Base-by-base conservation (phyloP, 1,140 invertebrate species). In the Leptopilina boulardi region DNA sequence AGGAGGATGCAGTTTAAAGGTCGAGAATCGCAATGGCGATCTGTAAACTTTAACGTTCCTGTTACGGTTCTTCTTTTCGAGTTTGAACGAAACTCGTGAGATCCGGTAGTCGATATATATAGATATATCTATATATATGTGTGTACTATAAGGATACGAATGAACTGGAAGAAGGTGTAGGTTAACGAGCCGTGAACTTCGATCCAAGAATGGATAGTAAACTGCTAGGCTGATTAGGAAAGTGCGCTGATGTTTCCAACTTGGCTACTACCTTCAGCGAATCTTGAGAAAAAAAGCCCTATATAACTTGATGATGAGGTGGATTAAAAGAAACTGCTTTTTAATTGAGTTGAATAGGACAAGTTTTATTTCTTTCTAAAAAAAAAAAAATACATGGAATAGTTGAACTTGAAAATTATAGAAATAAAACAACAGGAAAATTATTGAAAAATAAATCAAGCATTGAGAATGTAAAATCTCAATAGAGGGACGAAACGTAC, bases 131-230 rank as follows among this genome's bases (percentile, higher is more conserved):
- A 66, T 2, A 4, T 38, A 38, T 38, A 38, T 38, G 5, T 38
- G n/a, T n/a, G n/a, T n/a, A n/a, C n/a, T n/a, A 38, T 9, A 38
- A 66, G 21, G 59, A 66, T 23, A 66, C 59, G 59, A 30, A 30
- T 66, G 59, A 66, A 66, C 59, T 30, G 59, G 23, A 23, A 66
- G 59, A 30, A 66, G 59, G 59, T 66, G 26, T 66, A 30, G 59
- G 59, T 66, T 66, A 66, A 66, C 59, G 59, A 66, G 59, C 59
- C 21, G 23, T 66, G 59, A 66, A 66, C 59, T 66, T 66, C 59
- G 59, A 66, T 66, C 59, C 59, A 30, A 66, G 59, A 66, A 66
- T 66, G 59, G 59, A 66, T 66, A 66, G 59, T 30, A 30, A 30
- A 66, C 56, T 66, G 59, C 59, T 30, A 13, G 23, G 59, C 26